Conservation (phyloP, 2,113 vertebrate species). For the Periophthalmus modestus region DNA sequence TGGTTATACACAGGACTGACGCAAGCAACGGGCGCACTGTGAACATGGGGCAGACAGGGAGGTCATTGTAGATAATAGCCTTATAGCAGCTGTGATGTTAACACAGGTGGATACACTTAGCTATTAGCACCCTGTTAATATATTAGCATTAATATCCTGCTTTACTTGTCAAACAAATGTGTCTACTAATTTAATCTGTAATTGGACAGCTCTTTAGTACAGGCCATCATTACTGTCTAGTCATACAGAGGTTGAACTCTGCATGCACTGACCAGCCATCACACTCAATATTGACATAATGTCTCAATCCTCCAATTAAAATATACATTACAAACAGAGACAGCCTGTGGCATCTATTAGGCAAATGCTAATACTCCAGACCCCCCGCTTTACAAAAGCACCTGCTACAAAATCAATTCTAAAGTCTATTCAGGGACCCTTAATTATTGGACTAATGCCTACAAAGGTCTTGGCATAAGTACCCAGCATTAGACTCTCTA, state of each 20-base stretch:
- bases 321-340: too few relatives aligned
- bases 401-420: too few relatives aligned
- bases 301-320: background rate
- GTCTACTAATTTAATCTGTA: background rate
- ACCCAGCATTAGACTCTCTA: too few relatives aligned
- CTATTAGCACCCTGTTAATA: background rate
- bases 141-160: background rate
- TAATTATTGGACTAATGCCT: too few relatives aligned
- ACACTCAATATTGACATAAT: background rate
- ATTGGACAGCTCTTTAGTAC: background rate
- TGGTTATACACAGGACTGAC: constrained; percentile 27
- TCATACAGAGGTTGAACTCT: background rate
- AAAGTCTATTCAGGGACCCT: too few relatives aligned
- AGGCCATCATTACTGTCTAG: background rate
- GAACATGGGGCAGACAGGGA: constrained; percentile 37
- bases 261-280: background rate
- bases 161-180: background rate
- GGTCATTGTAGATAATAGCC: constrained; percentile 26
- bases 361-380: too few relatives aligned
- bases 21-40: constrained; percentile 19
- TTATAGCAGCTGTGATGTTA: constrained; percentile 13
- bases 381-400: too few relatives aligned
- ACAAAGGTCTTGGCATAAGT: too few relatives aligned
- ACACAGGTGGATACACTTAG: background rate
- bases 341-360: too few relatives aligned